phyloP scores from a whole-genome alignment of 2,113 vertebrate genomes.

The Anhinga rufa region DNA sequence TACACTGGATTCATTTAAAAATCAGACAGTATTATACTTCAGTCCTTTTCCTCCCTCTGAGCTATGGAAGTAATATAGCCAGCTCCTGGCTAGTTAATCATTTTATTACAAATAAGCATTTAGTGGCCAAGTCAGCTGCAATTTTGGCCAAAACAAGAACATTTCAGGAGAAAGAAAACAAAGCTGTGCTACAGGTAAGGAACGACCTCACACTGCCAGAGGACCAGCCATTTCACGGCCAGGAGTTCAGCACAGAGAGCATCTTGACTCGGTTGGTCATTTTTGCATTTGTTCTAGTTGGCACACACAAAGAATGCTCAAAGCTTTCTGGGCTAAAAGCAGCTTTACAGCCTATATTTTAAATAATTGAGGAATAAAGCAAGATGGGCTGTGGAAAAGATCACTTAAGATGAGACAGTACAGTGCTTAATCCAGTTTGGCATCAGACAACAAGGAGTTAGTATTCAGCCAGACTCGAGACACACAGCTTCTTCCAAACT shows the following conservation, averaged over 20 bases:
- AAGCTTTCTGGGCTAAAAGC: background rate
- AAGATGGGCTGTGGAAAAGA: background rate
- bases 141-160: background rate
- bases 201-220: background rate
- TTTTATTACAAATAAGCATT: slow-evolving; percentile 32
- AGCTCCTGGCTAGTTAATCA: background rate
- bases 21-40: accelerated
- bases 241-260: background rate
- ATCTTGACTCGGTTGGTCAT: accelerated
- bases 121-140: background rate
- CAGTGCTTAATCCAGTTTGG: background rate
- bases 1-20: too few relatives aligned
- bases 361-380: background rate
- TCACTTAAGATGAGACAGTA: background rate
- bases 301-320: background rate
- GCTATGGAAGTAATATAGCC: background rate
- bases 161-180: background rate
- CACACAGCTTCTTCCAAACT: background rate
- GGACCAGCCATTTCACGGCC: accelerated
- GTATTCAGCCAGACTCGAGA: background rate
- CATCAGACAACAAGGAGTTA: background rate
- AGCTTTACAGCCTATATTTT: background rate
- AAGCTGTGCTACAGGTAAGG: background rate
- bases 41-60: background rate
- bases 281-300: background rate